Conservation (phyloP, 2,113 vertebrate genomes). For the Eira barbara region DNA sequence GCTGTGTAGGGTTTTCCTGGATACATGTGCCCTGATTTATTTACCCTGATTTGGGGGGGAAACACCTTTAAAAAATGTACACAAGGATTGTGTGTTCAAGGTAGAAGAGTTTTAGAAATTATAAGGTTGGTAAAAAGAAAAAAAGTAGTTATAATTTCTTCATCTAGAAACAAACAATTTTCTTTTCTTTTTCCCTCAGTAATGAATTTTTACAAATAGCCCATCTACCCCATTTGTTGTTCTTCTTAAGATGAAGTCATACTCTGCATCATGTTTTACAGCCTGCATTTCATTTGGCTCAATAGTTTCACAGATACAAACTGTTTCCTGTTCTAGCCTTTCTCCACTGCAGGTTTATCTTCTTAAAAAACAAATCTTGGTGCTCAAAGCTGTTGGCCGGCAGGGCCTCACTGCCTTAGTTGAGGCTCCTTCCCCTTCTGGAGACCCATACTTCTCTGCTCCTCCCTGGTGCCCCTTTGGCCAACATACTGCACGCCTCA, state of each 20-base stretch:
- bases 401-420: not conserved
- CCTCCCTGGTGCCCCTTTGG: not conserved
- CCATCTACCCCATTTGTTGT: not conserved
- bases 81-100: not conserved
- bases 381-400: accelerated
- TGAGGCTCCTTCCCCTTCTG: not conserved
- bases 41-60: not conserved
- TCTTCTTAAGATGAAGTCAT: conserved; percentile 5
- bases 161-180: not conserved
- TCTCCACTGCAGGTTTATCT: not conserved
- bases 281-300: not conserved
- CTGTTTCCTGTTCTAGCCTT: not conserved
- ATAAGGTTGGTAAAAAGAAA: not conserved
- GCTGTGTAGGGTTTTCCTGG: not conserved
- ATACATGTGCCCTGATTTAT: not conserved
- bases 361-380: not conserved
- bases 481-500: not conserved
- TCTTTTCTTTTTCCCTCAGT: not conserved
- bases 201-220: not conserved
- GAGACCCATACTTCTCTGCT: not conserved
- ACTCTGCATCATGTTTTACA: not conserved
- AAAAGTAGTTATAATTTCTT: not conserved
- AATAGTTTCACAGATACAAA: conserved; percentile 12
- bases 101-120: not conserved
- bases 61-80: not conserved